Evolutionary conservation across 2,113 vertebrate genomes (phyloP).

Genomic region (Tragelaphus scriptus): DNA sequence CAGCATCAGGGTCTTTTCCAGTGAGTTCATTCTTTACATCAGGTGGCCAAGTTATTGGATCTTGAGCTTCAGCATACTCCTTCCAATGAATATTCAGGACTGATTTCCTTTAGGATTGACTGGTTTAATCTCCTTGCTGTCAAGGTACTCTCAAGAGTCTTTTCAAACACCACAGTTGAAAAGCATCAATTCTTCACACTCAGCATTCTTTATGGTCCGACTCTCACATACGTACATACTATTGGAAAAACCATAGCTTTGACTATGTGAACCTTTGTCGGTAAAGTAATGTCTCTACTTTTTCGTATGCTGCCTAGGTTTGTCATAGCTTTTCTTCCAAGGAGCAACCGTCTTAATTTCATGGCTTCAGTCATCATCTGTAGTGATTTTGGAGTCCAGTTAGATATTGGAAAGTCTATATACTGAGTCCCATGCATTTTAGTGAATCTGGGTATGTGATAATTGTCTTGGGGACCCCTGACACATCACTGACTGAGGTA

Average conservation of each 20-base stretch:
- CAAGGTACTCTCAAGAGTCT: not conserved
- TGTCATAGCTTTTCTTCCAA: not conserved
- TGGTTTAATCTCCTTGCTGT: not conserved
- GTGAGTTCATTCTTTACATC: not conserved
- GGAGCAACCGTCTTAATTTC: not conserved
- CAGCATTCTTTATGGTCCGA: not conserved
- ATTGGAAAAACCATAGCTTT: not conserved
- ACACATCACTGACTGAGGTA: not conserved
- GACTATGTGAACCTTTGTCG: not conserved
- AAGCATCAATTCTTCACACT: rapidly evolving
- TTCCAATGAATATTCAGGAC: not conserved
- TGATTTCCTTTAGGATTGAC: not conserved
- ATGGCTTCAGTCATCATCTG: not conserved
- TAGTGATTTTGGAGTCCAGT: not conserved
- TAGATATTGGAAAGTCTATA: not conserved
- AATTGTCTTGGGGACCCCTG: not conserved
- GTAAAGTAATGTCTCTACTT: not conserved
- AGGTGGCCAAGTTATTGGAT: not conserved
- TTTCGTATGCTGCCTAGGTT: not conserved
- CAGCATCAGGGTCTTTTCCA: not conserved
- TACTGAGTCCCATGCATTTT: not conserved
- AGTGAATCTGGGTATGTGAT: not conserved
- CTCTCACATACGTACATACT: not conserved
- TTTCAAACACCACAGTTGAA: not conserved
- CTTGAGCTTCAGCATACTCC: not conserved